Base-by-base conservation (phyloP, 2,888 invertebrate genomes). In the Encarsia formosa region DNA sequence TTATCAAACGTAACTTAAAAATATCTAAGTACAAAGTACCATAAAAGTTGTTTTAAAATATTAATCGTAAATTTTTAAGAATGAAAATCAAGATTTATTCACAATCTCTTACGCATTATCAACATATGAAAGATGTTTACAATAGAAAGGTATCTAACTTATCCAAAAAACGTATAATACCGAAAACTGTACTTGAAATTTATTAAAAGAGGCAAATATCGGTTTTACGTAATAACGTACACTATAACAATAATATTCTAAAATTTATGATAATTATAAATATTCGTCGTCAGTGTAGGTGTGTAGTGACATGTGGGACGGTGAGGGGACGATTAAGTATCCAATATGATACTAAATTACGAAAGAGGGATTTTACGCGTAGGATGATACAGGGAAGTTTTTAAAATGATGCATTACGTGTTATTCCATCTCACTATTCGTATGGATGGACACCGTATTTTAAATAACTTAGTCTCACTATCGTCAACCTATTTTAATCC, bases 401-500 rank as follows among this genome's bases (percentile, higher is more conserved):
- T 49, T 29, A 32, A 40, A 24, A 35, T 48, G 39, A 43, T 24
- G 16, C 43, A 38, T 23, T 37, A n/a, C 16, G 13, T 34, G 39
- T 16, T n/a, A 31, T 47, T 47, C 38, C 24, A 19, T 19, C 39
- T 41, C 20, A 26, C 18, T 44, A 26, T 15, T 22, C 38, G 40
- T 44, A 32, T 22, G 31, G 16, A 19, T 37, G 38, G 41, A 15
- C 37, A 37, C 32, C n/a, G n/a, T n/a, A n/a, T n/a, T n/a, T n/a
- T n/a, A n/a, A n/a, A n/a, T n/a, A n/a, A n/a, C n/a, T n/a, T 47
- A 46, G 43, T 18, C 20, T 42, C 23, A 43, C 52, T 57, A 58
- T 53, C 60, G 65, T 82, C 81, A 83, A 78, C 83, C 83, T 65
- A 88, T 86, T 76, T 88, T 88, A 78, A 89, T 84, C 88, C 94